These are phyloP conservation scores for Hetaerina americana DNA, from an alignment of 1,140 invertebrate species.

Conservation along the genomic window DNA sequence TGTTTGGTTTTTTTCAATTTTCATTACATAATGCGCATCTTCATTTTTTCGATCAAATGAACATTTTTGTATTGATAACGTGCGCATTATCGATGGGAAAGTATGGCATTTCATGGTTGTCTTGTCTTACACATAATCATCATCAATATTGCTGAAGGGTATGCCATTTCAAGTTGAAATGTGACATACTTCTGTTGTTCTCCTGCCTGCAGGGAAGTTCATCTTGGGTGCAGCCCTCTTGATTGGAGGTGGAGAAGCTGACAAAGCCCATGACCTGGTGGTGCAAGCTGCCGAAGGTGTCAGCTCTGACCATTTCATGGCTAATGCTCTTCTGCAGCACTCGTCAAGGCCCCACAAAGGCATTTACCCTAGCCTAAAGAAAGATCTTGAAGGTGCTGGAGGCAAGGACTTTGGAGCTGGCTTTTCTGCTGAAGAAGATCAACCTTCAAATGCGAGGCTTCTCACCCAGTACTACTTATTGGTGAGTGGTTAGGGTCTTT, in stretches of 20 bases:
- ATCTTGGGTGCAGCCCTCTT: slow-evolving; percentile 41
- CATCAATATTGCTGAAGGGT: too few species aligned
- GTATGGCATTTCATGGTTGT: too few species aligned
- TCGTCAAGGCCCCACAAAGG: slow-evolving; percentile 58
- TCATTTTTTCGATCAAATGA: too few species aligned
- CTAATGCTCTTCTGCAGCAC: slow-evolving; percentile 51
- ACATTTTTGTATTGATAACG: too few species aligned
- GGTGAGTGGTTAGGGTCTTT: slow-evolving; percentile 31
- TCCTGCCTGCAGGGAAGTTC: slow-evolving; percentile 53
- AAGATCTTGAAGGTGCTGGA: slow-evolving; percentile 58
- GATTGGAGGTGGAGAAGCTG: slow-evolving; percentile 33
- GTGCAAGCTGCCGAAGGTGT: slow-evolving; percentile 31
- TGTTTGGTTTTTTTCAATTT: too few species aligned
- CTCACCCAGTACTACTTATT: slow-evolving; percentile 40
- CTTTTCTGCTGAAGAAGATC: slow-evolving; percentile 23
- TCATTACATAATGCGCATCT: too few species aligned
- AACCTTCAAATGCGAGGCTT: slow-evolving; percentile 24
- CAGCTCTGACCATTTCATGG: slow-evolving; percentile 27
- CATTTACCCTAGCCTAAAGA: slow-evolving; percentile 35
- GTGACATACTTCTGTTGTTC: too few species aligned
- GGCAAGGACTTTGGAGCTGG: slow-evolving; percentile 52
- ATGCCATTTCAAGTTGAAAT: too few species aligned
- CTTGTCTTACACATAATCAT: too few species aligned
- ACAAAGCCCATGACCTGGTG: slow-evolving; percentile 33
- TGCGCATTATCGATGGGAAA: too few species aligned